These are phyloP conservation scores for Operophtera brumata DNA, from an alignment of 2,888 invertebrate species.

Conservation along the genomic window DNA sequence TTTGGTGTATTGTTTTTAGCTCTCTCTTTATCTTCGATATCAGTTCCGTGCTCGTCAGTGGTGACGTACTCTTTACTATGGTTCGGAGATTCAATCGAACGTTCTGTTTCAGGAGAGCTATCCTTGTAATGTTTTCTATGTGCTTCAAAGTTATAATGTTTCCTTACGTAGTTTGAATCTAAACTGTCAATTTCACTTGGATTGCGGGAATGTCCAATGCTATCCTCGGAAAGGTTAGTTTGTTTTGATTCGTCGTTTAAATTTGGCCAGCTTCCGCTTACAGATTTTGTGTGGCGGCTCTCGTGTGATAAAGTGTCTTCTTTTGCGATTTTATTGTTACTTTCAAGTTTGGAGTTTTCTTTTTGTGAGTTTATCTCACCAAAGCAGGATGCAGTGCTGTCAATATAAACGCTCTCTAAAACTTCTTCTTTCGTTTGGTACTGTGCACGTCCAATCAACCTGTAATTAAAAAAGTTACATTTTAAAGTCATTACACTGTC, in stretches of 20 bases:
- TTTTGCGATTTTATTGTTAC: constrained; percentile 57
- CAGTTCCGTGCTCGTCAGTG: constrained; percentile 65
- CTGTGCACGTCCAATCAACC: constrained; percentile 74
- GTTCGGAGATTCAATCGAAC: constrained; percentile 60
- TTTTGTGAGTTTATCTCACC: constrained; percentile 73
- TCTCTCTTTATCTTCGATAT: constrained; percentile 60
- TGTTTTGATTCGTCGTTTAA: constrained; percentile 70
- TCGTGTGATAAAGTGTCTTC: constrained; percentile 63
- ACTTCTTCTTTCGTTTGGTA: constrained; percentile 78
- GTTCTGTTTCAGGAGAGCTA: constrained; percentile 72
- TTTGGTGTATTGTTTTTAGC: constrained; percentile 73
- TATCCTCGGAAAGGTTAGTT: constrained; percentile 72
- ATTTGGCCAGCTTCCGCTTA: constrained; percentile 75
- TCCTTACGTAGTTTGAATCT: constrained; percentile 81
- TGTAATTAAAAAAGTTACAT: constrained; percentile 46
- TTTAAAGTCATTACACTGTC: not conserved
- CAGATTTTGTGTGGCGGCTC: constrained; percentile 64
- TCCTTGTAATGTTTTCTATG: constrained; percentile 71
- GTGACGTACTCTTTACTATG: constrained; percentile 67
- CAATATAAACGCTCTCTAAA: constrained; percentile 75
- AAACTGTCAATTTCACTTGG: constrained; percentile 81
- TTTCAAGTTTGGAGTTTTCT: constrained; percentile 55
- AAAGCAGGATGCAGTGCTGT: constrained; percentile 76
- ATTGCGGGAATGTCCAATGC: constrained; percentile 73
- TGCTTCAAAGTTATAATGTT: constrained; percentile 77